phyloP scores from a whole-genome alignment of 2,888 invertebrate genomes.

The Acholoe squamosa region DNA sequence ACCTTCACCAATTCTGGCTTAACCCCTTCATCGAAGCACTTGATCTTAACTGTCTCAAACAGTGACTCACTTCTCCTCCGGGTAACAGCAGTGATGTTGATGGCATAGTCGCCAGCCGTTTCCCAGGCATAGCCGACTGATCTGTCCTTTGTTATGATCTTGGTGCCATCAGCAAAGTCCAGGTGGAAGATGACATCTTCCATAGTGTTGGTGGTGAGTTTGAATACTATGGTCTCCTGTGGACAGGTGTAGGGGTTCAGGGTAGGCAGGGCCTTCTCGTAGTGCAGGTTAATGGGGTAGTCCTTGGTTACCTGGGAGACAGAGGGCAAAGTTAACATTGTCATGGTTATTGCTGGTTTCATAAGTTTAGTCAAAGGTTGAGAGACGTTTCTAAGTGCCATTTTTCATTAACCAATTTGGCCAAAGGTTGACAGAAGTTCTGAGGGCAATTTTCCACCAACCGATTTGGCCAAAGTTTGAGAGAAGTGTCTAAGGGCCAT shows the following conservation, averaged over 20 bases:
- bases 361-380: too few species aligned
- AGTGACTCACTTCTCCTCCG: constrained; percentile 50
- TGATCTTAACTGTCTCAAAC: constrained; percentile 61
- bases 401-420: too few species aligned
- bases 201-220: constrained; percentile 70
- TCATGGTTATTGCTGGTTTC: too few species aligned
- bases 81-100: constrained; percentile 69
- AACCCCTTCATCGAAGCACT: constrained; percentile 67
- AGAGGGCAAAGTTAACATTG: too few species aligned
- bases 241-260: constrained; percentile 76
- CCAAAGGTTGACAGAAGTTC: too few species aligned
- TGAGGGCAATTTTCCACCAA: too few species aligned
- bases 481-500: too few species aligned
- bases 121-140: constrained; percentile 76
- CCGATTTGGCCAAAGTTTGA: too few species aligned
- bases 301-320: background rate
- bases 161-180: constrained; percentile 77
- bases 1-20: constrained; percentile 66
- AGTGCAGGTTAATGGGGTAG: constrained; percentile 61
- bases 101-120: constrained; percentile 73
- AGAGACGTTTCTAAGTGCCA: too few species aligned
- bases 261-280: constrained; percentile 62
- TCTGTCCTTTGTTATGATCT: constrained; percentile 63
- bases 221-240: constrained; percentile 75
- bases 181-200: constrained; percentile 73